phyloP scores from a whole-genome alignment of 1,140 invertebrate species.

The Pseudomyrmex gracilis region DNA sequence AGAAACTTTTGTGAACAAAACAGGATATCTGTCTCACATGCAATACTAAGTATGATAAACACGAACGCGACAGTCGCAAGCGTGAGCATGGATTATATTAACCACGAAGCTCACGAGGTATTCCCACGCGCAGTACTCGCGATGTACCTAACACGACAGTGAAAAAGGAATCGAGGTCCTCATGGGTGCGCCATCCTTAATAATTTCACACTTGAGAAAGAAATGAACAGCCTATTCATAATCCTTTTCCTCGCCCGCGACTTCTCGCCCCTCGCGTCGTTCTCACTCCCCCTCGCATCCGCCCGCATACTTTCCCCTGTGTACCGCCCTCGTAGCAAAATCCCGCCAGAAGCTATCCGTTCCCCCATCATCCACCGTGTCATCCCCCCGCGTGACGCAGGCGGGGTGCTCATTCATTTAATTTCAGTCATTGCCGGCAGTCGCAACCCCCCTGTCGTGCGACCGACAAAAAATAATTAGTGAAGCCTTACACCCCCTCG shows the following conservation, averaged over 20 bases:
- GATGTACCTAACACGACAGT: conserved; percentile 21
- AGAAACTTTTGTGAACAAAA: neutral
- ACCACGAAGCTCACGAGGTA: conserved; percentile 31
- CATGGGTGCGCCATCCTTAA: conserved; percentile 68
- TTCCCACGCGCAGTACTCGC: conserved; percentile 17
- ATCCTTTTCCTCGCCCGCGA: conserved; percentile 69
- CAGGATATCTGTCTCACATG: neutral
- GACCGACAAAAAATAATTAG: conserved; percentile 85
- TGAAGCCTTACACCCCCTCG: conserved; percentile 82
- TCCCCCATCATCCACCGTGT: conserved; percentile 38
- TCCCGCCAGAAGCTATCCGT: conserved; percentile 66
- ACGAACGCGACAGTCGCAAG: conserved; percentile 30
- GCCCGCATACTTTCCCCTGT: neutral
- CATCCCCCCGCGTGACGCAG: conserved; percentile 55
- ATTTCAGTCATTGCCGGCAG: conserved; percentile 82
- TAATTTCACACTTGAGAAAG: conserved; percentile 76
- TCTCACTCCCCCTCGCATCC: neutral
- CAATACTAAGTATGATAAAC: conserved; percentile 24
- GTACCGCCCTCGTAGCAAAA: conserved; percentile 46
- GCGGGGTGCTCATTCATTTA: conserved; percentile 82
- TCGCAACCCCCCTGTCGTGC: conserved; percentile 83
- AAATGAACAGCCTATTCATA: conserved; percentile 78
- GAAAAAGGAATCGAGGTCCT: conserved; percentile 62
- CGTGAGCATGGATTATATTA: conserved; percentile 26
- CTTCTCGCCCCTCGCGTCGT: neutral